Base-by-base conservation (phyloP, 2,113 vertebrate species). In the Syngnathus typhle region DNA sequence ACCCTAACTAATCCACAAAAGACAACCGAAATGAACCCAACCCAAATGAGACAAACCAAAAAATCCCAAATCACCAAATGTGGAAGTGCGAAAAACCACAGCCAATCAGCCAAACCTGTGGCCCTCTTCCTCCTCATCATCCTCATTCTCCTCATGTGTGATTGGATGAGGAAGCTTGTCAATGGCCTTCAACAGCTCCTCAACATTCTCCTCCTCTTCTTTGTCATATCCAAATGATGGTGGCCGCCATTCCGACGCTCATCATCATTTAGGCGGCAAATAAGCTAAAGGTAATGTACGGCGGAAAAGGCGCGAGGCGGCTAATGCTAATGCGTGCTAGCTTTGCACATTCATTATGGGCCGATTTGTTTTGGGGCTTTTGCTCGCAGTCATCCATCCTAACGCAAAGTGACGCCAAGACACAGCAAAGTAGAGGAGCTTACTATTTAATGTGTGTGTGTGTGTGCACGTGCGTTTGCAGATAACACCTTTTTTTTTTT, bases 201-300 rank as follows among this genome's bases (percentile, higher is more conserved):
- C 23, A 32, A 36, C 9, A 19, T 64, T 32, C 23, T 56, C 47
- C 37, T 68, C 61, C 55, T n/a, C 66, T 66, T 64, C 71, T 84
- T 80, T 88, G 81, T 87, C 73, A 79, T 81, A 84, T 89, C 84
- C 70, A 88, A 90, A 90, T 86, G 81, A 89, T 91, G 88, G 82
- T 90, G 87, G 90, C 89, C 21, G 88, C 91, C 85, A 87, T 85
- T 85, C 85, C 81, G 74, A 80, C 76, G 79, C 89, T 91, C 91
- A 91, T 92, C 90, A 91, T 90, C 89, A 92, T 92, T 92, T 89
- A 89, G 89, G 91, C 87, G 84, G 84, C 85, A 90, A 92, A 91
- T 90, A 90, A 89, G 88, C 75, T 76, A 85, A 62, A 83, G 82
- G 88, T 91, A 91, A 91, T 90, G 87, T 89, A 84, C 88, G 10